phyloP scores from a whole-genome alignment of 2,888 invertebrate species.

The Xylota sylvarum region DNA sequence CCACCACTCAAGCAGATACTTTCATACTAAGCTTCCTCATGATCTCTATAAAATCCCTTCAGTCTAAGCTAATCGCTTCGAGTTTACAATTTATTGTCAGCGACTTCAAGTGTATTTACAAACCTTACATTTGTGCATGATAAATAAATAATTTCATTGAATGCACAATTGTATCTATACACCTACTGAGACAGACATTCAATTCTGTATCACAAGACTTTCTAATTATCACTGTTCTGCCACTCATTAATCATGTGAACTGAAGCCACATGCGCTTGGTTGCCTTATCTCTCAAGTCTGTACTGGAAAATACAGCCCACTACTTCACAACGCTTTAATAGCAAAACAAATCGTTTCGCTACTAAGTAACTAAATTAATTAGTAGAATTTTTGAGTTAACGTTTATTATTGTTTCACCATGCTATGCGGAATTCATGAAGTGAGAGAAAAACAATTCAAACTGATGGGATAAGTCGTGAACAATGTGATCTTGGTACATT shows the following conservation, averaged over 20 bases:
- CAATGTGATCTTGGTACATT: too few species aligned
- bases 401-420: neutral
- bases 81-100: neutral
- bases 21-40: neutral
- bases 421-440: neutral
- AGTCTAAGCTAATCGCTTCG: neutral
- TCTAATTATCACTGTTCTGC: slow-evolving; percentile 14
- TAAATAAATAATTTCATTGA: neutral
- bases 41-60: neutral
- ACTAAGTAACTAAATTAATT: slow-evolving; percentile 20
- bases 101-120: slow-evolving; percentile 6
- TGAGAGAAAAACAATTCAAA: neutral
- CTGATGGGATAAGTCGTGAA: too few species aligned
- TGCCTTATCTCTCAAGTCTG: slow-evolving; percentile 1
- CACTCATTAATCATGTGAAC: slow-evolving; percentile 29
- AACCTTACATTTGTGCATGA: neutral
- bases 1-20: slow-evolving; percentile 11
- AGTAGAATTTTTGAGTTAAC: neutral
- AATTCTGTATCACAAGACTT: slow-evolving; percentile 35
- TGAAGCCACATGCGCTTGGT: slow-evolving; percentile 22
- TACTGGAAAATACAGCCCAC: neutral
- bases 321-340: neutral
- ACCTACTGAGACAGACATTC: neutral
- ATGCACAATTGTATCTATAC: neutral
- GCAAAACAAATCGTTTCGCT: slow-evolving; percentile 7